These are phyloP conservation scores for Chaenocephalus aceratus DNA, from an alignment of 2,113 vertebrate genomes.

Conservation along the genomic window DNA sequence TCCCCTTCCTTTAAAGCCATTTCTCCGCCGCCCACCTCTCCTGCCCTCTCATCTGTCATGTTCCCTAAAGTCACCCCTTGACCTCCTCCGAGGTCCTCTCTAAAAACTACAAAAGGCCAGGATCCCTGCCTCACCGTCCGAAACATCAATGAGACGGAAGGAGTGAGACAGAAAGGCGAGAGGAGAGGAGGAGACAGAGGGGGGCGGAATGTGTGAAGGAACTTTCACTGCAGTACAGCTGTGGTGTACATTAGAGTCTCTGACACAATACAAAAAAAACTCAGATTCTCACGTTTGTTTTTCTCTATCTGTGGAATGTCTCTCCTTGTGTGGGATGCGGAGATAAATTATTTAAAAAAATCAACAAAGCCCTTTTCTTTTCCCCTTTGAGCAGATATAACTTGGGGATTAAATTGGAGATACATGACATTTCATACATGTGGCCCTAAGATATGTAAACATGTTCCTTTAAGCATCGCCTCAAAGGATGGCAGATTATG, in stretches of 20 bases:
- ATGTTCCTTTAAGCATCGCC: slow-evolving; percentile 19
- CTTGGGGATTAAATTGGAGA: slow-evolving; percentile 53
- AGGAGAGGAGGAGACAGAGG: neutral
- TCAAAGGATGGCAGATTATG: slow-evolving; percentile 16
- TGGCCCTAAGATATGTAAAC: slow-evolving; percentile 62
- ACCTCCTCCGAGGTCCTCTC: slow-evolving; percentile 65
- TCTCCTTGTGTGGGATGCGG: slow-evolving; percentile 58
- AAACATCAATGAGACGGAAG: slow-evolving; percentile 65
- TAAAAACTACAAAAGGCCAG: slow-evolving; percentile 72
- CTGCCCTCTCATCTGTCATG: slow-evolving; percentile 80
- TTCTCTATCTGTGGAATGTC: slow-evolving; percentile 61
- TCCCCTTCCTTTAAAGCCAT: slow-evolving; percentile 59
- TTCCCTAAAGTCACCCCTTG: slow-evolving; percentile 71
- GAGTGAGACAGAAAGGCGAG: slow-evolving; percentile 37
- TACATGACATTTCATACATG: slow-evolving; percentile 51
- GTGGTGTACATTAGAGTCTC: slow-evolving; percentile 66
- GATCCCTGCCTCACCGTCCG: slow-evolving; percentile 56
- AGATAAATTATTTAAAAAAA: slow-evolving; percentile 61
- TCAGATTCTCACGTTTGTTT: slow-evolving; percentile 49
- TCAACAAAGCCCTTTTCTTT: slow-evolving; percentile 58
- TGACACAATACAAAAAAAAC: slow-evolving; percentile 43
- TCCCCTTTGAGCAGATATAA: slow-evolving; percentile 33
- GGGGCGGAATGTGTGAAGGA: slow-evolving; percentile 60
- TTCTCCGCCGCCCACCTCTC: slow-evolving; percentile 53
- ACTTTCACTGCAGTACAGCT: slow-evolving; percentile 66